Evolutionary conservation across 2,888 invertebrate species (phyloP), one percentile per base, ranked within the genome.

Genomic region (Zhuqinia jingwanae): DNA sequence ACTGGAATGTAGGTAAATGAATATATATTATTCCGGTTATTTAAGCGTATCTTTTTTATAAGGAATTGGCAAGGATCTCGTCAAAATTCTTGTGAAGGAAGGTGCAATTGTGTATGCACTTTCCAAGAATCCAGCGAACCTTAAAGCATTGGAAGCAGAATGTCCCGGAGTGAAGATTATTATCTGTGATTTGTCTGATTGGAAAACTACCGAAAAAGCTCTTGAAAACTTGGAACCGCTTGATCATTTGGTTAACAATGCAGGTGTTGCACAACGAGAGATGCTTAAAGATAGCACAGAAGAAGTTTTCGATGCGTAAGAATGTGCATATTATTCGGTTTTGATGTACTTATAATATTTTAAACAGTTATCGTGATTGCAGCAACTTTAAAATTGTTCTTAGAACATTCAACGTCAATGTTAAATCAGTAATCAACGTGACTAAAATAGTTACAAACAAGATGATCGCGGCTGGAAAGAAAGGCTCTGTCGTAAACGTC

Each of bases 241-340:
- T 89, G 96, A 98, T 92, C 94, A 97, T 8, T 92, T 98, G 42
- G 97, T 98, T 0, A 98, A 98, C 92, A 98, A 98, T 94, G 98
- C 98, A 1, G 98, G 95, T 0, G 92, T 96, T 22, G 95, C 95
- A 1, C 92, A 94, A 53, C 94, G 96, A 50, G 95, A 95, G 89
- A 94, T 96, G 0, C 95, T 98, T 91, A 92, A 95, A 0, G 94
- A 96, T 63, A 93, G 95, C 50, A 94, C 94, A 2, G 94, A 95
- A 84, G 93, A 95, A 85, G 94, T 95, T 89, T 94, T 96, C 91
- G 96, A 98, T 92, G 94, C 93, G 95, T 95, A 53, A 53, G 17
- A n/a, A 53, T n/a, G n/a, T n/a, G n/a, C n/a, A n/a, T n/a, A n/a
- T n/a, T n/a, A n/a, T n/a, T n/a, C n/a, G n/a, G n/a, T n/a, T n/a